Conservation (phyloP, 2,797 vertebrate species). For the Coluber constrictor region DNA sequence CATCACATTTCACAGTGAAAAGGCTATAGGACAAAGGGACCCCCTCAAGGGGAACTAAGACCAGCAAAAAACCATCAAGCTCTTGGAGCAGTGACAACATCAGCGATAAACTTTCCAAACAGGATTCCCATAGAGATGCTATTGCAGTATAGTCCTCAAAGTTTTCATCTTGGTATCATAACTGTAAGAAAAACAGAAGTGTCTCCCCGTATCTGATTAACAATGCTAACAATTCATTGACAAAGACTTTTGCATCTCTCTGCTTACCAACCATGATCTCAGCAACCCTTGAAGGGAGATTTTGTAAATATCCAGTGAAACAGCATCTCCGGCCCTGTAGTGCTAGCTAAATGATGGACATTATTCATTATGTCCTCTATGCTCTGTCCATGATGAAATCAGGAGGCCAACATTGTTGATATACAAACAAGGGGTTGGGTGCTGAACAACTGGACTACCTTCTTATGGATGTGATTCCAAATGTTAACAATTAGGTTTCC, state of each 20-base stretch:
- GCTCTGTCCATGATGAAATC: background rate
- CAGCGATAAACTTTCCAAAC: background rate
- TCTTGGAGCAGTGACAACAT: background rate
- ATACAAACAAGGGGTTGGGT: background rate
- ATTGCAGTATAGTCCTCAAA: background rate
- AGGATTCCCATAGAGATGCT: background rate
- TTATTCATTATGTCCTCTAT: background rate
- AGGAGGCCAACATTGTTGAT: background rate
- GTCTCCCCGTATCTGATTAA: background rate
- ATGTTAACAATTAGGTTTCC: background rate
- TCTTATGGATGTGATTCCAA: background rate
- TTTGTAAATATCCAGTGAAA: background rate
- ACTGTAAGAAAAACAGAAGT: background rate
- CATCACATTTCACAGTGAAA: background rate
- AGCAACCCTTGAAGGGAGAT: background rate
- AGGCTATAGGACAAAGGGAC: background rate
- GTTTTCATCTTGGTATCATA: background rate
- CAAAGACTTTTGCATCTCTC: background rate
- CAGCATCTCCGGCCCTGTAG: background rate
- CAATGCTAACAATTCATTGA: background rate
- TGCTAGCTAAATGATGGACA: background rate
- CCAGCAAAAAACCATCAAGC: background rate
- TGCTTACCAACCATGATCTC: background rate
- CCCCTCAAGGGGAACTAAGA: background rate
- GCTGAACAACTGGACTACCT: background rate